These are phyloP conservation scores for Sciaenops ocellatus DNA, from an alignment of 2,797 vertebrate genomes.

Conservation along the genomic window DNA sequence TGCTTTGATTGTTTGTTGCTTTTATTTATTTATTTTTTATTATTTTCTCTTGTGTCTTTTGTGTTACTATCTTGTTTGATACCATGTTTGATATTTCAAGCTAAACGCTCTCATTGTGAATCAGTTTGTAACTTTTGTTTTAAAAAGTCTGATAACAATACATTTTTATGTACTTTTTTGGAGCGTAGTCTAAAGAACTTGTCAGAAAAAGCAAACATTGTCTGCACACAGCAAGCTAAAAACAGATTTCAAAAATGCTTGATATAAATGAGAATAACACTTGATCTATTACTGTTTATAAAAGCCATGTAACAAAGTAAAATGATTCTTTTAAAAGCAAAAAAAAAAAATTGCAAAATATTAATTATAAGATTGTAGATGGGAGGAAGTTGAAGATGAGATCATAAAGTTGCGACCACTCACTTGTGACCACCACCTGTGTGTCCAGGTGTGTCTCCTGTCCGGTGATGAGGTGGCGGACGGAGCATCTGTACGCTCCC, in stretches of 20 bases:
- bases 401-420: conserved; percentile 59
- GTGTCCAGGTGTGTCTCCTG: conserved; percentile 88
- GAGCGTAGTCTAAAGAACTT: not conserved
- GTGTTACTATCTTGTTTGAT: not conserved
- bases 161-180: not conserved
- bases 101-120: not conserved
- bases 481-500: conserved; percentile 91
- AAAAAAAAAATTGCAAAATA: not conserved
- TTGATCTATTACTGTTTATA: not conserved
- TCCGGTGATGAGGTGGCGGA: conserved; percentile 88
- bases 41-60: not conserved
- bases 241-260: not conserved
- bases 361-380: not conserved
- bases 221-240: not conserved
- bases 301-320: not conserved
- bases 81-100: too few relatives aligned
- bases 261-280: not conserved
- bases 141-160: not conserved
- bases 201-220: not conserved
- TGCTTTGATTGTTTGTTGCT: not conserved
- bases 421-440: conserved; percentile 92
- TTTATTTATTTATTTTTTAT: not conserved
- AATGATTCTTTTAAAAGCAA: not conserved
- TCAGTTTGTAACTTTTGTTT: not conserved
- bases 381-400: not conserved